These are phyloP conservation scores for Dexiosoma caninum DNA, from an alignment of 2,888 invertebrate genomes.

Conservation along the genomic window DNA sequence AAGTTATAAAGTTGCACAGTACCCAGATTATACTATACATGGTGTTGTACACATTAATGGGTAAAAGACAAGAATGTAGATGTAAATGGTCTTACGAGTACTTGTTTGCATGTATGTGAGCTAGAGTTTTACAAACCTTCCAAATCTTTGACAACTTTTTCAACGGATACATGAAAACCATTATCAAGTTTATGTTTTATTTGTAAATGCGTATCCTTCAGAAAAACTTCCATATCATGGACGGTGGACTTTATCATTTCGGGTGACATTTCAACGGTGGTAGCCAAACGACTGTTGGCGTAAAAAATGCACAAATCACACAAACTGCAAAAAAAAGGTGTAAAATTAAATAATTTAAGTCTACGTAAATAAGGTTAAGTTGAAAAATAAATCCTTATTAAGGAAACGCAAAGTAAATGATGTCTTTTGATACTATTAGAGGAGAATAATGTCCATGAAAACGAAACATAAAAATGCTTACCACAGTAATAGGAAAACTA, in stretches of 20 bases:
- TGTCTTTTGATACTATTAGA: not conserved
- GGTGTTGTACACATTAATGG: not conserved
- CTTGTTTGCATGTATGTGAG: not conserved
- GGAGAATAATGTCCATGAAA: not conserved
- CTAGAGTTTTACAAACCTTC: conserved; percentile 79
- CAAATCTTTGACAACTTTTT: conserved; percentile 81
- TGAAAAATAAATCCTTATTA: not conserved
- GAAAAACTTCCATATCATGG: conserved; percentile 81
- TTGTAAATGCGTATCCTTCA: conserved; percentile 82
- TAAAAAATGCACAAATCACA: conserved; percentile 81
- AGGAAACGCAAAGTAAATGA: not conserved
- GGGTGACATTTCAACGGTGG: conserved; percentile 80
- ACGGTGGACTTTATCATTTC: conserved; percentile 80
- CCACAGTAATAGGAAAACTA: conserved; percentile 75
- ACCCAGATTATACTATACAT: conserved; percentile 6
- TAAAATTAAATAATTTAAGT: not conserved
- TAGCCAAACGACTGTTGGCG: conserved; percentile 82
- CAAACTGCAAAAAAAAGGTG: conserved; percentile 76
- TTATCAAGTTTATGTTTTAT: conserved; percentile 80
- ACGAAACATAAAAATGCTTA: conserved; percentile 65
- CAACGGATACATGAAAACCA: conserved; percentile 81
- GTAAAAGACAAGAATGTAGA: not conserved
- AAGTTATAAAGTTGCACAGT: conserved; percentile 48
- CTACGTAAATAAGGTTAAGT: not conserved
- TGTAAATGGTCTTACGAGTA: not conserved